These are phyloP conservation scores for Archivesica marissinica DNA, from an alignment of 1,140 invertebrate genomes.

Conservation along the genomic window DNA sequence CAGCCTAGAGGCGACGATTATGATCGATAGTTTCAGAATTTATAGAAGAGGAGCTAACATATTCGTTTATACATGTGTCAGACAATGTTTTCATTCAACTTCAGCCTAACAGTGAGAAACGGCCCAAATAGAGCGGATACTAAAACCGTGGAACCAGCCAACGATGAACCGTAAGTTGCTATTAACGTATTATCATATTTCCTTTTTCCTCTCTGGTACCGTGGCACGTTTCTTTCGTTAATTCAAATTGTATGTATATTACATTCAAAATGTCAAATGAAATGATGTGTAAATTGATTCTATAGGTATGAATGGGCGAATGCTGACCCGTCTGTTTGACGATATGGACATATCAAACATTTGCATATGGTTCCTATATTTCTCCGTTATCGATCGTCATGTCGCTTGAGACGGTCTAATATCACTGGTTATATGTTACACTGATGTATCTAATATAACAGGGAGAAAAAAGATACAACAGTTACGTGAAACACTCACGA, in stretches of 20 bases:
- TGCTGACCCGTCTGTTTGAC: background rate
- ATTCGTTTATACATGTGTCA: background rate
- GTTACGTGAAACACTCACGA: too few species aligned
- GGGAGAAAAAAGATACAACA: background rate
- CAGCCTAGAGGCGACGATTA: background rate
- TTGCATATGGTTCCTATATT: background rate
- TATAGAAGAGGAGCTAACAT: background rate
- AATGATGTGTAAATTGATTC: background rate
- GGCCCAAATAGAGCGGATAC: conserved; percentile 41
- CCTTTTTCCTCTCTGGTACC: too few species aligned
- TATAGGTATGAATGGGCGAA: background rate
- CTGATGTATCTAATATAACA: background rate
- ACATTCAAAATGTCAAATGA: background rate
- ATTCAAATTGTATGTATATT: background rate
- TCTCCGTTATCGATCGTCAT: conserved; percentile 22
- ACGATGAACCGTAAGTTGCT: conserved; percentile 60
- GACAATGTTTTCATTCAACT: conserved; percentile 54
- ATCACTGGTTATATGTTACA: background rate
- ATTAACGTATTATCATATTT: background rate
- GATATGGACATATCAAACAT: background rate
- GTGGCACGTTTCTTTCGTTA: too few species aligned
- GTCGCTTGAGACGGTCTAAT: conserved; percentile 2
- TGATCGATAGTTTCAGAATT: conserved; percentile 12
- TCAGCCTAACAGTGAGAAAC: conserved; percentile 62
- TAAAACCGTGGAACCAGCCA: conserved; percentile 42